phyloP scores from a whole-genome alignment of 2,113 vertebrate species.

The Brachirus orientalis region DNA sequence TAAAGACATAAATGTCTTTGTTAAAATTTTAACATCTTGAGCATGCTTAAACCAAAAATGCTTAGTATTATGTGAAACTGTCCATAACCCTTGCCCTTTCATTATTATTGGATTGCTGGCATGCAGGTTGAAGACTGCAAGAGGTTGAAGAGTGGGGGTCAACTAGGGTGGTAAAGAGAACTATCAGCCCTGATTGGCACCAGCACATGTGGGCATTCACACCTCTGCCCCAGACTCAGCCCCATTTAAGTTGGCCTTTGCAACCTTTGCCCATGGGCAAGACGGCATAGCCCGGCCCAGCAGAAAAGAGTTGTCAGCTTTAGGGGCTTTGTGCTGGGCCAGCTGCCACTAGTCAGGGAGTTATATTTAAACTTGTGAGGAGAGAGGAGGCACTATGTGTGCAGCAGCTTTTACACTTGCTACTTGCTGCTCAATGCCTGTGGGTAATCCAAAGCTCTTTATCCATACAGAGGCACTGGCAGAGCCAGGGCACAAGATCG shows the following conservation, averaged over 20 bases:
- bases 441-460: slow-evolving; percentile 75
- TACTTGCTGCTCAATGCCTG: slow-evolving; percentile 72
- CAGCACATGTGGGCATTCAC: slow-evolving; percentile 86
- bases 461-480: slow-evolving; percentile 75
- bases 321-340: slow-evolving; percentile 76
- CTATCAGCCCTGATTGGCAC: slow-evolving; percentile 86
- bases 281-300: slow-evolving; percentile 33
- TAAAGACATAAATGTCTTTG: slow-evolving; percentile 5
- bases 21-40: slow-evolving; percentile 8
- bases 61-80: slow-evolving; percentile 17
- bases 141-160: slow-evolving; percentile 63
- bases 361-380: slow-evolving; percentile 82
- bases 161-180: slow-evolving; percentile 81
- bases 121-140: slow-evolving; percentile 71
- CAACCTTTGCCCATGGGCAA: slow-evolving; percentile 44
- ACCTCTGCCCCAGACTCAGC: slow-evolving; percentile 68
- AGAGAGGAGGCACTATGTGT: slow-evolving; percentile 52
- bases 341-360: slow-evolving; percentile 73
- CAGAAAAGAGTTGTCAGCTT: slow-evolving; percentile 78
- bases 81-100: slow-evolving; percentile 29
- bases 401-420: slow-evolving; percentile 77
- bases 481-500: slow-evolving; percentile 50
- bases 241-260: slow-evolving; percentile 61
- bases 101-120: slow-evolving; percentile 54
- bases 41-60: neutral